phyloP scores from a whole-genome alignment of 1,140 invertebrate species.

The Trachymyrmex septentrionalis region DNA sequence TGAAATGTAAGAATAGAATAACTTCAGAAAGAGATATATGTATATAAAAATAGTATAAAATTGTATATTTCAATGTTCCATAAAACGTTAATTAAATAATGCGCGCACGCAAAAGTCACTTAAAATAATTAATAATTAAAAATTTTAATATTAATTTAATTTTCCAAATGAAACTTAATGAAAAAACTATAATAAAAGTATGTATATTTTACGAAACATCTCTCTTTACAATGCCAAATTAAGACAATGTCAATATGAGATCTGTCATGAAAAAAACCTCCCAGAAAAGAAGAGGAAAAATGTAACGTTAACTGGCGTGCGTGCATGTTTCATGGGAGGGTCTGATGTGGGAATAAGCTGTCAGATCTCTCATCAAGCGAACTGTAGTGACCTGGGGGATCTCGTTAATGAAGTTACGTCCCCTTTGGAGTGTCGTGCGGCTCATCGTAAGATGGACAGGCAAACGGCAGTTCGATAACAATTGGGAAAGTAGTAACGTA shows the following conservation, averaged over 20 bases:
- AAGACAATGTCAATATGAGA: background rate
- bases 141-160: background rate
- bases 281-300: background rate
- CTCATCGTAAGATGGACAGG: conserved; percentile 43
- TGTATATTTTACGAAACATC: background rate
- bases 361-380: conserved; percentile 27
- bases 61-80: background rate
- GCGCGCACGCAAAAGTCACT: background rate
- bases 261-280: background rate
- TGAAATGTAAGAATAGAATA: background rate
- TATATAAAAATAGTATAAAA: background rate
- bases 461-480: conserved; percentile 38
- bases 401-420: conserved; percentile 76
- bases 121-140: background rate
- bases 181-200: background rate
- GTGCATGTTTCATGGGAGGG: conserved; percentile 42
- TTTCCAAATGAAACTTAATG: background rate
- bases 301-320: conserved; percentile 21
- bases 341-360: conserved; percentile 26
- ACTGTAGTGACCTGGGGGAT: conserved; percentile 73
- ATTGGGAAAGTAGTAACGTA: conserved; percentile 32
- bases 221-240: background rate
- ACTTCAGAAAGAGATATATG: background rate
- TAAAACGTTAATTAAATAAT: background rate
- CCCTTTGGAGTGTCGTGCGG: conserved; percentile 50